Evolutionary conservation across 2,113 vertebrate genomes (phyloP).

Genomic region (Colossoma macropomum): DNA sequence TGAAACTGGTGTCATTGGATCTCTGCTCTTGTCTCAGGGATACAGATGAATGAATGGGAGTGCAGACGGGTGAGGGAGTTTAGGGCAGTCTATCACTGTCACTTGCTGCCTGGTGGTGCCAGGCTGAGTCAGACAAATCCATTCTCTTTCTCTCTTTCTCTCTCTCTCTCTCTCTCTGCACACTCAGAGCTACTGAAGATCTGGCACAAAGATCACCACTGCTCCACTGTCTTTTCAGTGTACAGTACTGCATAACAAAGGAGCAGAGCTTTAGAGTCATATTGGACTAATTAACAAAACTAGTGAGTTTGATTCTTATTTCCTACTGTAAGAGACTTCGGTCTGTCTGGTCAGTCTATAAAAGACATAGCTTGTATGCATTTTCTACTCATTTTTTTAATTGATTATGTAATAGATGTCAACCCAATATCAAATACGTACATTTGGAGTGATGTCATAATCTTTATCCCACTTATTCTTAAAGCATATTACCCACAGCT

Average conservation of each 20-base stretch:
- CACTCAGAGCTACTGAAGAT: slow-evolving; percentile 34
- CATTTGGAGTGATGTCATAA: too few relatives aligned
- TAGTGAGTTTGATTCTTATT: background rate
- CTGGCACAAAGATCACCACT: slow-evolving; percentile 12
- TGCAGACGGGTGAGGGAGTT: slow-evolving; percentile 54
- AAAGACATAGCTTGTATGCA: too few relatives aligned
- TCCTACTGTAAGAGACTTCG: background rate
- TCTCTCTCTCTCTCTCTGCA: slow-evolving; percentile 28
- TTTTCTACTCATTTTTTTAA: too few relatives aligned
- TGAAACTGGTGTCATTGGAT: slow-evolving; percentile 65
- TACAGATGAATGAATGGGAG: slow-evolving; percentile 64
- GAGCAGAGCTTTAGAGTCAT: slow-evolving; percentile 9
- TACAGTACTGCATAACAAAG: slow-evolving; percentile 32
- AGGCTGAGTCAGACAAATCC: slow-evolving; percentile 50
- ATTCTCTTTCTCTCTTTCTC: slow-evolving; percentile 31
- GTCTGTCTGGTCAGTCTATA: background rate
- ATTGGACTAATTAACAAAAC: slow-evolving; percentile 4
- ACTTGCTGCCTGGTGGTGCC: slow-evolving; percentile 43
- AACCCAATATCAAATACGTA: too few relatives aligned
- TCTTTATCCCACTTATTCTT: too few relatives aligned
- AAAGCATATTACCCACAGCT: too few relatives aligned
- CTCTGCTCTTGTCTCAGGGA: slow-evolving; percentile 63
- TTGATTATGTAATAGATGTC: too few relatives aligned
- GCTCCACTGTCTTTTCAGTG: slow-evolving; percentile 33
- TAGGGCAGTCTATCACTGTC: slow-evolving; percentile 55